Base-by-base conservation (phyloP, 2,888 invertebrate species). In the Cecidostiba fungosa region DNA sequence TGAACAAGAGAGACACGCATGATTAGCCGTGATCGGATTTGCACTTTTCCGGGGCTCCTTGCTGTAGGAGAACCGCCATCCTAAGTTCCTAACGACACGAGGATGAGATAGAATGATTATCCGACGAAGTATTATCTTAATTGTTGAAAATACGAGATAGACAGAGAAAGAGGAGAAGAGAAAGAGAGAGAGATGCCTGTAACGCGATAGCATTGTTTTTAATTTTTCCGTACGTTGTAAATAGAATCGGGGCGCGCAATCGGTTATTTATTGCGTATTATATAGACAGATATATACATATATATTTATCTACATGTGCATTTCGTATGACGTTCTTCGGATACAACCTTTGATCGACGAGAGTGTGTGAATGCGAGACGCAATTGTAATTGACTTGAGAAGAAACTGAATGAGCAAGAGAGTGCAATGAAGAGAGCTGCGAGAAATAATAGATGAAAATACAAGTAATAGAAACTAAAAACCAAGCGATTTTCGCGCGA, bases 21-120 rank as follows among this genome's bases (percentile, higher is more conserved):
- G 5, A 26, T 82, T 72, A 66, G 32, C 73, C 77, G 26, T 76
- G 79, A 82, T 73, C 62, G n/a, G 73, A 59, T n/a, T 73, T 36
- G 90, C 82, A 88, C 88, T 89, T 91, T 91, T 91, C 89, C 87
- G 91, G 89, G 89, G 88, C 90, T 91, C 89, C 87, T 87, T 85
- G 26, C 26, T 3, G n/a, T 6, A 77, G 80, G 82, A 89, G 88
- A 88, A 90, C 90, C 91, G 88, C 90, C 91, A 92, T 92, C 92
- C 91, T 92, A 91, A 92, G 92, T 92, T 92, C 92, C 92, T 92
- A 87, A 92, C 90, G 90, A 89, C 90, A 91, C 87, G 89, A 90
- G 89, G 89, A 91, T 90, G 90, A 90, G 87, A 89, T 89, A 88
- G 86, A 88, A 89, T 85, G 87, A 87, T 89, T 89, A 89, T 90